phyloP scores from a whole-genome alignment of 1,140 invertebrate species.

The Archivesica marissinica region DNA sequence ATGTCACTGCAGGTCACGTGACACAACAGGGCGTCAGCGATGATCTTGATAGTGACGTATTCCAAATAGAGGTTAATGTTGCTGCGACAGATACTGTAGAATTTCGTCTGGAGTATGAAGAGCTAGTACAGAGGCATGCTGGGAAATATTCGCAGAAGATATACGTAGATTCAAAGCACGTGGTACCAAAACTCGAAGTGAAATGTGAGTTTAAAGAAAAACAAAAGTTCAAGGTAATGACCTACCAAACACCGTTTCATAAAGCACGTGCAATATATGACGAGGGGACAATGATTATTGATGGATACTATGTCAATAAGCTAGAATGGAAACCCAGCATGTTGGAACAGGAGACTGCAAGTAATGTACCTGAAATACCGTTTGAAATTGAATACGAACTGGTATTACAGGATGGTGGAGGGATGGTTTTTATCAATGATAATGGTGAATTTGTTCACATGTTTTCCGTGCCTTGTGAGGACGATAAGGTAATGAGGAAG shows the following conservation, averaged over 20 bases:
- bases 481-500: not conserved
- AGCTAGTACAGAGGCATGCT: not conserved
- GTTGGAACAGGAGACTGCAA: not conserved
- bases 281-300: not conserved
- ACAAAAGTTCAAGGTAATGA: not conserved
- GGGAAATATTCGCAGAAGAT: not conserved
- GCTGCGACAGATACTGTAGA: not conserved
- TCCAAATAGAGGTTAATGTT: not conserved
- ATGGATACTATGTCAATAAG: not conserved
- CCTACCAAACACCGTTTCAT: not conserved
- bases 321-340: not conserved
- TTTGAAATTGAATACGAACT: slow-evolving; percentile 14
- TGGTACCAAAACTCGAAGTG: not conserved
- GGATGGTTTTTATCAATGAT: not conserved
- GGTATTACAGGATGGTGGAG: not conserved
- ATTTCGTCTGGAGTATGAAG: slow-evolving; percentile 5
- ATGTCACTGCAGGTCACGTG: not conserved
- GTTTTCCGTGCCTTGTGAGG: not conserved
- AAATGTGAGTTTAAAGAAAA: not conserved
- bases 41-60: not conserved
- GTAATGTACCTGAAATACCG: not conserved
- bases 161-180: not conserved
- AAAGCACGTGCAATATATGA: no score
- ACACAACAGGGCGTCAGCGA: not conserved
- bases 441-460: not conserved